These are phyloP conservation scores for Lutjanus erythropterus DNA, from an alignment of 2,113 vertebrate species.

Conservation along the genomic window DNA sequence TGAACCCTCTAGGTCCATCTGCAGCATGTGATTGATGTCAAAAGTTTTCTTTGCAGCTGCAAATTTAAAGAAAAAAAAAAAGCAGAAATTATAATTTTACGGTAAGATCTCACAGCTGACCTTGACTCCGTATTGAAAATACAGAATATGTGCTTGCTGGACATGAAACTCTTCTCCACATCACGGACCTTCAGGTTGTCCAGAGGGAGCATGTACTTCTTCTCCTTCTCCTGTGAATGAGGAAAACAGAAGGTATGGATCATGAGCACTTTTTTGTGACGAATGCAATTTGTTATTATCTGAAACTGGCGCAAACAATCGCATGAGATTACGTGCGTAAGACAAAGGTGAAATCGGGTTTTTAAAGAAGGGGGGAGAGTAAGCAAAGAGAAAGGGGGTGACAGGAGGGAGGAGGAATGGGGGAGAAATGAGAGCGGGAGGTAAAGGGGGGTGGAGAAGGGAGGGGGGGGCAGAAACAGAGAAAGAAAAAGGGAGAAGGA, in stretches of 20 bases:
- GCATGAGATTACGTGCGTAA: background rate
- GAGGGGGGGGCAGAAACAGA: slow-evolving; percentile 34
- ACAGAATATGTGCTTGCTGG: slow-evolving; percentile 92
- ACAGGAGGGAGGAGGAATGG: slow-evolving; percentile 68
- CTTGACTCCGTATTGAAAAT: slow-evolving; percentile 94
- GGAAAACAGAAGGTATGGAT: slow-evolving; percentile 44
- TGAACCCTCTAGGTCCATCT: slow-evolving; percentile 27
- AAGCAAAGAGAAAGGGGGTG: slow-evolving; percentile 48
- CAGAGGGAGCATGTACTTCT: slow-evolving; percentile 97
- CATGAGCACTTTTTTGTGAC: background rate
- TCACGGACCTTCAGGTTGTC: slow-evolving; percentile 95
- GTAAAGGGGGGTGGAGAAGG: slow-evolving; percentile 1
- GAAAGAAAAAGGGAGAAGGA: slow-evolving; percentile 80
- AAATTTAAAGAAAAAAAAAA: background rate
- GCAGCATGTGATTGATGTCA: background rate
- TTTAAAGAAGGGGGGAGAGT: slow-evolving; percentile 25
- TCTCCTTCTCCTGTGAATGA: slow-evolving; percentile 93
- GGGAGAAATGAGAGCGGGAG: slow-evolving; percentile 63
- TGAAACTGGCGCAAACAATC: background rate
- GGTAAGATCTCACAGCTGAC: slow-evolving; percentile 77
- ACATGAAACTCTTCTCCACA: slow-evolving; percentile 95
- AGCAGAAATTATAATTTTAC: background rate
- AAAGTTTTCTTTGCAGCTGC: background rate
- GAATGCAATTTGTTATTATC: slow-evolving; percentile 11
- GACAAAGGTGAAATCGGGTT: slow-evolving; percentile 59